Evolutionary conservation across 2,113 vertebrate genomes (phyloP).

Genomic region (Amia ocellicauda): DNA sequence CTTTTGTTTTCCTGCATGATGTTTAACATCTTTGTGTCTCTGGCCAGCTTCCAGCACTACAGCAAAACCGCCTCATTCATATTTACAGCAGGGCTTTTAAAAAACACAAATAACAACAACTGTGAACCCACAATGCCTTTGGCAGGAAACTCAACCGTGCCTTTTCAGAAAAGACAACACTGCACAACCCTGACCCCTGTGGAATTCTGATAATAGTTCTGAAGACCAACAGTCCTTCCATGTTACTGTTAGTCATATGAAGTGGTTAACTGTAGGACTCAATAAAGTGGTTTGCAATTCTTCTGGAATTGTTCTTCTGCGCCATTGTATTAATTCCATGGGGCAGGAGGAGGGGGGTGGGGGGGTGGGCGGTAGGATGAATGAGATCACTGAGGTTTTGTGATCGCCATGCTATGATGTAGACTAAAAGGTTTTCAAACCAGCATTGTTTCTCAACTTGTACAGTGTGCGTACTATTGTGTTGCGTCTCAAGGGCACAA

Average conservation of each 20-base stretch:
- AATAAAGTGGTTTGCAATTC: neutral
- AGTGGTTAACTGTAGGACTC: slow-evolving; percentile 1
- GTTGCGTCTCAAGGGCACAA: no score
- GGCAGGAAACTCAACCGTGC: slow-evolving; percentile 34
- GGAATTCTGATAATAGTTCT: neutral
- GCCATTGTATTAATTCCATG: slow-evolving; percentile 1
- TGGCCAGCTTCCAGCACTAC: slow-evolving; percentile 46
- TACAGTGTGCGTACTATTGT: neutral
- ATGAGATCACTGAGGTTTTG: slow-evolving; percentile 15
- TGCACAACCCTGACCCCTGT: neutral
- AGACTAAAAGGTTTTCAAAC: slow-evolving; percentile 2
- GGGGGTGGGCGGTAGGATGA: no score
- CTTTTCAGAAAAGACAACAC: slow-evolving; percentile 4
- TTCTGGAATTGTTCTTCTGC: neutral
- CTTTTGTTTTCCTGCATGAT: slow-evolving; percentile 49
- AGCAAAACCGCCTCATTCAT: slow-evolving; percentile 39
- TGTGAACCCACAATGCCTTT: slow-evolving; percentile 38
- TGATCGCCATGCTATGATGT: neutral
- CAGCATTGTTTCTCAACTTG: slow-evolving; percentile 8
- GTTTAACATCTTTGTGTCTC: slow-evolving; percentile 47
- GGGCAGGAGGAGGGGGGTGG: no score
- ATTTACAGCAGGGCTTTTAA: slow-evolving; percentile 24
- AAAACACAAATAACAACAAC: slow-evolving; percentile 44
- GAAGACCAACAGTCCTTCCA: no score
- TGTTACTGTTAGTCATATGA: neutral